Base-by-base conservation (phyloP, 2,888 invertebrate genomes). In the Drosophila gaucha region DNA sequence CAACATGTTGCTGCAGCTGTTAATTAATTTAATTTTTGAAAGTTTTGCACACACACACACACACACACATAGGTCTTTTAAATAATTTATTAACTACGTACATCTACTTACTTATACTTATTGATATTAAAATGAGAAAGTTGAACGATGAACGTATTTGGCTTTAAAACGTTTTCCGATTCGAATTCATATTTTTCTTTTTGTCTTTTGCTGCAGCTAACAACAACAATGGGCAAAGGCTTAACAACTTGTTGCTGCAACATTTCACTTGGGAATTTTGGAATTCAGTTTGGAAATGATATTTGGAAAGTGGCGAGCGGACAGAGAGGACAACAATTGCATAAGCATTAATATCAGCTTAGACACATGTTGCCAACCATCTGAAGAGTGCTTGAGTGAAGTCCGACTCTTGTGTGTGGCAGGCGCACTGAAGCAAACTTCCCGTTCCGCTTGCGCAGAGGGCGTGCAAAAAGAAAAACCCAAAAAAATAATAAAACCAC, bases 381-480 rank as follows among this genome's bases (percentile, higher is more conserved):
- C 24, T 24, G 41, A 1, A 24, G 41, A 10, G 50, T 10, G 26
- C 6, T 0, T 49, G 44, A 38, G 44, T 9, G 41, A 8, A 2
- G n/a, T 12, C 33, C n/a, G 47, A 56, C 67, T 68, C 79, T 75
- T 71, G 43, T 35, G 33, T 71, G 43, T 35, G 33, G 58, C 39
- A 47, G 55, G 64, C 16, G 65, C 80, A 82, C 63, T 77, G 52
- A 84, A 86, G 80, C 80, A 82, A 33, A 86, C 78, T 80, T 82
- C 80, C 80, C 77, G 60, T 80, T 76, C 76, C 86, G 78, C 62
- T 72, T 66, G 74, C 54, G 62, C 86, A 79, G 47, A 85, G 62
- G 65, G 64, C 66, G 68, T 67, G 64, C 54, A 78, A 74, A 16
- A 18, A 36, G 30, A 50, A 63, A 60, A 33, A 43, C 18, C 3